Conservation (phyloP, 2,113 vertebrate species). For the Eulemur macaco region DNA sequence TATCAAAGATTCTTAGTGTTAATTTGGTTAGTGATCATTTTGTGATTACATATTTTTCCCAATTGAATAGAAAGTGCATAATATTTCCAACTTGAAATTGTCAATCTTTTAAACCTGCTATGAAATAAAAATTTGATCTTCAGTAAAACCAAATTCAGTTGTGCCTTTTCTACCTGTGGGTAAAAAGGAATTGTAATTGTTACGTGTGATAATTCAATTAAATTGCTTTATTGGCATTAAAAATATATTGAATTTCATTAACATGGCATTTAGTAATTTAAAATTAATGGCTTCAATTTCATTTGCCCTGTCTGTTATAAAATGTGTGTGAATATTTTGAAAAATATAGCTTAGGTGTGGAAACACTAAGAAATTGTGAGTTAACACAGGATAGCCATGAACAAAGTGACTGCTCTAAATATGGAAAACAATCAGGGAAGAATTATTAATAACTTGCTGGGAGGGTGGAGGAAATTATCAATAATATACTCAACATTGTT, state of each 20-base stretch:
- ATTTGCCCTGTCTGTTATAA: conserved; percentile 30
- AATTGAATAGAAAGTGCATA: conserved; percentile 2
- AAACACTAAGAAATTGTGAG: conserved; percentile 30
- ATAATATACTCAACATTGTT: neutral
- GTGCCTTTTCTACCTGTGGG: neutral
- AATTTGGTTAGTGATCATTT: conserved; percentile 38
- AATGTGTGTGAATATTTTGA: conserved; percentile 6
- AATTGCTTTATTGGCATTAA: conserved; percentile 26
- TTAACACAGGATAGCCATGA: neutral
- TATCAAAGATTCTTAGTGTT: conserved; percentile 2
- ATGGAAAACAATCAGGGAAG: neutral
- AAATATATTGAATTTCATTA: conserved; percentile 47
- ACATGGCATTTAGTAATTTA: neutral
- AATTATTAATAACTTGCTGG: neutral
- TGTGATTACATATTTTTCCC: conserved; percentile 3
- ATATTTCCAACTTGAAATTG: neutral
- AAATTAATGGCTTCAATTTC: neutral
- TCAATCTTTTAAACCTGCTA: conserved; percentile 29
- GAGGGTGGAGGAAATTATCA: neutral
- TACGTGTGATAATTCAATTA: neutral
- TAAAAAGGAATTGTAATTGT: conserved; percentile 26
- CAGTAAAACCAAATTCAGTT: conserved; percentile 17
- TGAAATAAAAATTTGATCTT: conserved; percentile 19
- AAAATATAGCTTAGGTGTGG: neutral
- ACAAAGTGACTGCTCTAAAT: neutral